Percentiles rank a stretch among this genome's conserved stretches.
These are phyloP conservation scores for Meloidogyne floridensis DNA, from an alignment of 1,140 invertebrate genomes.

Conservation along the genomic window DNA sequence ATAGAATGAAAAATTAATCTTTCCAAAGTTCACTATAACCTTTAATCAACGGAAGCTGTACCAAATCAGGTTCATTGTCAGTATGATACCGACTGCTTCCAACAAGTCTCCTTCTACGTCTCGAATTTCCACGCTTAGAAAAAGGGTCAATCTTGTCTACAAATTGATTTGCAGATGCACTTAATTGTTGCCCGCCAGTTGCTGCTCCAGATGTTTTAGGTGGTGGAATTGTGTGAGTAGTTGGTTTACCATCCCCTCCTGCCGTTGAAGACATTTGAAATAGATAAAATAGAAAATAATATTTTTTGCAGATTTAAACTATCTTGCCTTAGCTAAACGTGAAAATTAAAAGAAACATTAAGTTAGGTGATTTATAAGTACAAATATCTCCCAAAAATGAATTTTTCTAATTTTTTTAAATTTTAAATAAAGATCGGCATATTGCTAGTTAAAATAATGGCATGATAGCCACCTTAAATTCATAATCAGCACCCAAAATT, in stretches of 20 bases:
- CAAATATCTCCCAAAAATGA: too few relatives aligned
- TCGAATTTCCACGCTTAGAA: slow-evolving; percentile 58
- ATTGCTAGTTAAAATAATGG: too few relatives aligned
- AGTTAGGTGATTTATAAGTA: too few relatives aligned
- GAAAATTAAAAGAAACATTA: too few relatives aligned
- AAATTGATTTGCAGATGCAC: slow-evolving; percentile 64
- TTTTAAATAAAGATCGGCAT: too few relatives aligned
- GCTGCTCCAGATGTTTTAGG: slow-evolving; percentile 60
- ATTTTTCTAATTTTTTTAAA: too few relatives aligned
- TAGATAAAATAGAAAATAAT: slow-evolving; percentile 18
- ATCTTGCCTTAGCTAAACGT: neutral
- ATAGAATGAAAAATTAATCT: slow-evolving; percentile 55
- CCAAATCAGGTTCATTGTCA: slow-evolving; percentile 63
- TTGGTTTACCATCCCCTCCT: slow-evolving; percentile 25
- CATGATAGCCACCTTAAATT: neutral
- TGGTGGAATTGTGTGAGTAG: slow-evolving; percentile 50
- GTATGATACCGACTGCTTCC: slow-evolving; percentile 62
- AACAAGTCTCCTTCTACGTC: slow-evolving; percentile 56
- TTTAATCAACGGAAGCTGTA: slow-evolving; percentile 62
- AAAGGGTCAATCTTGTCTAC: slow-evolving; percentile 66
- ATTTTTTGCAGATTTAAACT: neutral
- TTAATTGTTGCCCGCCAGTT: slow-evolving; percentile 62
- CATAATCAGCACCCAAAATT: neutral
- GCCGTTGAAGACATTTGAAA: slow-evolving; percentile 23
- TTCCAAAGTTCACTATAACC: slow-evolving; percentile 35